Evolutionary conservation across 1,140 invertebrate genomes (phyloP).

Genomic region (Diorhabda carinulata): DNA sequence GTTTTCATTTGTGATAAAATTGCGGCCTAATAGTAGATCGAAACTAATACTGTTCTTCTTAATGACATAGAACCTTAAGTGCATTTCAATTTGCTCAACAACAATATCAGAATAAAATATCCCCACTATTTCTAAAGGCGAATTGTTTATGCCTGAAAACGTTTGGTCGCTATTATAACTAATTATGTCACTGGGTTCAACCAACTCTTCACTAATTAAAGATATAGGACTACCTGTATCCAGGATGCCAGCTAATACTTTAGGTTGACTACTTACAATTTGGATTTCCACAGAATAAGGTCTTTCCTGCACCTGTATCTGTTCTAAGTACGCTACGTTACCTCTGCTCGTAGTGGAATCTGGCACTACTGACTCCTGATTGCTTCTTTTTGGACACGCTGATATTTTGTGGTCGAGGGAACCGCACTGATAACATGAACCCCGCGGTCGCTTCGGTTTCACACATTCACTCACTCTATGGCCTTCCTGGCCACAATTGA

Average conservation of each 20-base stretch:
- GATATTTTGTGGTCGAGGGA: no score
- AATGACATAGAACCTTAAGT: no score
- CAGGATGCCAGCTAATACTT: neutral
- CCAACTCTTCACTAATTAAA: neutral
- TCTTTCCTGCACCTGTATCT: neutral
- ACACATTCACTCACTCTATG: conserved; percentile 18
- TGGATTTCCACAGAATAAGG: neutral
- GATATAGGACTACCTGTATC: neutral
- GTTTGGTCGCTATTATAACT: neutral
- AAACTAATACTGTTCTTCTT: no score
- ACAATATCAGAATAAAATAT: neutral
- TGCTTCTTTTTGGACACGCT: no score
- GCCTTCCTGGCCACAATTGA: conserved; percentile 14
- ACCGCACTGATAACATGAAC: no score
- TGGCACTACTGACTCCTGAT: conserved; percentile 20
- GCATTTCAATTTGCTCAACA: neutral
- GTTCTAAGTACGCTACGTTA: neutral
- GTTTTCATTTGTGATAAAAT: no score
- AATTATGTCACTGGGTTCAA: neutral
- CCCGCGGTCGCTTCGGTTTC: conserved; percentile 17
- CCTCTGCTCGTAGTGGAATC: neutral
- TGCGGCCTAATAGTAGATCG: no score
- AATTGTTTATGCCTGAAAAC: conserved; percentile 1
- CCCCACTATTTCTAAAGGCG: neutral
- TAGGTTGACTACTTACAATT: neutral